Base-by-base conservation (phyloP, 2,113 vertebrate genomes). In the Phyllostomus hastatus region DNA sequence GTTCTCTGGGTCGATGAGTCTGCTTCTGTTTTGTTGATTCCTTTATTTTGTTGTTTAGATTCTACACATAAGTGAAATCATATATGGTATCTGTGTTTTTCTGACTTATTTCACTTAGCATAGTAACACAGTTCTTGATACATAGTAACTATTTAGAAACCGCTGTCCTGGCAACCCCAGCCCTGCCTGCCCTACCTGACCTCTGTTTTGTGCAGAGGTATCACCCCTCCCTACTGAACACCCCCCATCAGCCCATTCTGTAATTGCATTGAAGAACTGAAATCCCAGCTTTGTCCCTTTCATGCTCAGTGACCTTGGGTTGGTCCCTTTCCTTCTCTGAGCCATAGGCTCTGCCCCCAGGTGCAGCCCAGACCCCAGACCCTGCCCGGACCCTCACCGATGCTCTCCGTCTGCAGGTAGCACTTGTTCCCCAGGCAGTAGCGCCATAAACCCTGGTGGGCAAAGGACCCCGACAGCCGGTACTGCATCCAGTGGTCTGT, bases 401-500 rank as follows among this genome's bases (percentile, higher is more conserved):
- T 99, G 97, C 99, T 99, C 95, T 99, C 99, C 0, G 98, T 99
- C 98, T 99, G 99, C 98, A 99, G 99, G 98, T 99, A 99, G 96
- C 99, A 99, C 96, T 99, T 99, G 70, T 97, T 98, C 9, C 99
- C 99, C 98, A 99, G 98, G 98, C 99, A 99, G 91, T 99, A 99
- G 12, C 99, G 98, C 99, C 99, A 99, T 90, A 99, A 98, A 35
- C 99, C 99, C 98, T 99, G 99, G 96, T 99, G 99, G 87, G 99
- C 99, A 0, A 99, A 99, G 95, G 99, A 98, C 66, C 99, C 99
- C 0, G 99, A 99, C 93, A 99, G 97, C 52, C 99, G 98, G 95
- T 99, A 99, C 97, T 99, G 99, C 99, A 99, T 99, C 99, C 99
- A 99, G 98, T 99, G 99, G 97, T 99, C 99, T 0, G 99, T 99